Percentiles rank a stretch among this genome's conserved stretches.
Conservation (phyloP, 2,888 invertebrate genomes). For the Drosophila setosimentum region DNA sequence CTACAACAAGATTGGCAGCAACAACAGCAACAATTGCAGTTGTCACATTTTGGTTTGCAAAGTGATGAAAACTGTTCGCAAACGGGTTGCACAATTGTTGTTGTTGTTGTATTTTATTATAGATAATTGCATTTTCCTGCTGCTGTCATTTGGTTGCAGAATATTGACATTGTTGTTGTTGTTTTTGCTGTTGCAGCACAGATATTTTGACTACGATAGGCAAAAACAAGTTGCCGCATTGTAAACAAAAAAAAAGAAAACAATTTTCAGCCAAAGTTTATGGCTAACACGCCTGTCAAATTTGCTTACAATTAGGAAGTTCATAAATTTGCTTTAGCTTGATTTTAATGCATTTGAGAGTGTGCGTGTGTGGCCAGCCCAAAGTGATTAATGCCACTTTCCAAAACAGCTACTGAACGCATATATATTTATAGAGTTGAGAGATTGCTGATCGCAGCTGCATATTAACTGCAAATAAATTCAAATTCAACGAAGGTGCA, state of each 20-base stretch:
- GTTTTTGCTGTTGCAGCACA: constrained; percentile 18
- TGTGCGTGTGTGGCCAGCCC: constrained; percentile 13
- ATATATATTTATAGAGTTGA: constrained; percentile 6
- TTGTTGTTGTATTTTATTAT: constrained; percentile 64
- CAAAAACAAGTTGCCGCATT: constrained; percentile 31
- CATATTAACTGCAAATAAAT: constrained; percentile 66
- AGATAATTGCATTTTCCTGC: constrained; percentile 69
- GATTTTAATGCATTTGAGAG: constrained; percentile 18
- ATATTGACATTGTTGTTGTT: constrained; percentile 66
- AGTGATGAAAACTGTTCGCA: constrained; percentile 72
- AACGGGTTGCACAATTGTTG: constrained; percentile 43
- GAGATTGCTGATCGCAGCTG: constrained; percentile 46
- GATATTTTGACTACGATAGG: constrained; percentile 51
- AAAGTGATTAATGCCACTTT: constrained; percentile 66
- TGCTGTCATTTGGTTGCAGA: constrained; percentile 62
- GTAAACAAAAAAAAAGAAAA: constrained; percentile 8
- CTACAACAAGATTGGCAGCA: constrained; percentile 14
- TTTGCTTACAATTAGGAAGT: constrained; percentile 70
- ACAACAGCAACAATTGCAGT: constrained; percentile 65
- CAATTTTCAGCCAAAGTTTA: constrained; percentile 52
- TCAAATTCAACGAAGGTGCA: constrained; percentile 53
- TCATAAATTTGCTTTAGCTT: constrained; percentile 59
- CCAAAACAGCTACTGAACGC: constrained; percentile 57
- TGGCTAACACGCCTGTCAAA: constrained; percentile 72
- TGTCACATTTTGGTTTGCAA: constrained; percentile 67